Conservation (phyloP, 2,797 vertebrate genomes). For the Buceros bicornis region DNA sequence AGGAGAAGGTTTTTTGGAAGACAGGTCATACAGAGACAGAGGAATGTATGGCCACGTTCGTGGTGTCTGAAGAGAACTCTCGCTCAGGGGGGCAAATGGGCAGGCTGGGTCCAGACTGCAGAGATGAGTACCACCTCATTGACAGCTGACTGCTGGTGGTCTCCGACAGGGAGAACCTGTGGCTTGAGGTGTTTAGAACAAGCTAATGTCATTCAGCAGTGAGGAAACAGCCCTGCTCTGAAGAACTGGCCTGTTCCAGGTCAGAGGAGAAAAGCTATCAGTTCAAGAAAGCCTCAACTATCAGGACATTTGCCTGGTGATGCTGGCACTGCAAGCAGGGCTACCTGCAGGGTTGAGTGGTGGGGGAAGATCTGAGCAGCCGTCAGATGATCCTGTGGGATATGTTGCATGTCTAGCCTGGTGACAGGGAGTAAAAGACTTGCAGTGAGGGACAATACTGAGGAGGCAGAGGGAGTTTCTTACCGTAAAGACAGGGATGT, state of each 20-base stretch:
- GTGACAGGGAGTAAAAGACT: background rate
- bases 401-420: background rate
- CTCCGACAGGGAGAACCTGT: background rate
- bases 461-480: background rate
- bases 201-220: background rate
- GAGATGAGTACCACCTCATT: background rate
- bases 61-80: background rate
- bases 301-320: background rate
- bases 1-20: background rate
- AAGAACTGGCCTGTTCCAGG: background rate
- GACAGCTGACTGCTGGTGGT: background rate
- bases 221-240: background rate
- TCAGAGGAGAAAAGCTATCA: background rate
- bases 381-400: accelerated
- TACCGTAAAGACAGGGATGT: background rate
- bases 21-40: background rate
- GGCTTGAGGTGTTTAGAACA: background rate
- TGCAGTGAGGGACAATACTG: background rate
- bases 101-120: background rate
- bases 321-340: accelerated
- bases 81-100: accelerated
- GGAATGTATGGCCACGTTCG: background rate
- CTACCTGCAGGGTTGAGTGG: background rate
- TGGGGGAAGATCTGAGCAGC: background rate
- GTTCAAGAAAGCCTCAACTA: background rate